Evolutionary conservation across 2,888 invertebrate species (phyloP), one percentile per base, ranked within the genome.

Genomic region (Dione vanillae): DNA sequence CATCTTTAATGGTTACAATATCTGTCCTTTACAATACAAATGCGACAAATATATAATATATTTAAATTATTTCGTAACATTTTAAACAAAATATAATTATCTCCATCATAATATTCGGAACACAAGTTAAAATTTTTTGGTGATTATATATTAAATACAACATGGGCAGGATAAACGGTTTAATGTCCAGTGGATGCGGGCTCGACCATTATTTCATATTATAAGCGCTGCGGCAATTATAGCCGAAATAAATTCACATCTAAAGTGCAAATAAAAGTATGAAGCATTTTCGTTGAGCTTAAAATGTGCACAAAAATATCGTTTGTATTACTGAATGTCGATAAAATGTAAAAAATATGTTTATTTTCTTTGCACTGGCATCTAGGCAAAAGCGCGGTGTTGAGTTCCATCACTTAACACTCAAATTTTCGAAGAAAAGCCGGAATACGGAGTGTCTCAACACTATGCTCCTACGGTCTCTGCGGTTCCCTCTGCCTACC

Each of bases 201-300:
- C 72, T 68, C 69, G 62, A 71, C 70, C 76, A 72, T 78, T 75
- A 77, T 76, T 75, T 76, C 72, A 75, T 72, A 76, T 75, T 76
- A 77, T 71, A 70, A 74, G 70, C 75, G 68, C 70, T 70, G 70
- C 70, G 71, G 75, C 75, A 74, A 76, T 78, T 76, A 76, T 73
- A 76, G 74, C 70, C 67, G 70, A 73, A 71, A 78, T 79, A 77
- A 78, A 77, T 80, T 77, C 73, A 73, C 73, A 76, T 76, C 72
- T 73, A 72, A 67, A 68, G 67, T 71, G 51, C 69, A 62, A 71
- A 71, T 52, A 61, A 69, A 68, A 72, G 64, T 59, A 59, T 54
- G 27, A 5, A 27, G 27, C 5, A 27, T 27, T 27, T 27, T 27
- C 5, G 65, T 20, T 45, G 56, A 43, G 43, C 49, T 49, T 62